Evolutionary conservation across 2,888 invertebrate genomes (phyloP).

Genomic region (Aromia moschata): DNA sequence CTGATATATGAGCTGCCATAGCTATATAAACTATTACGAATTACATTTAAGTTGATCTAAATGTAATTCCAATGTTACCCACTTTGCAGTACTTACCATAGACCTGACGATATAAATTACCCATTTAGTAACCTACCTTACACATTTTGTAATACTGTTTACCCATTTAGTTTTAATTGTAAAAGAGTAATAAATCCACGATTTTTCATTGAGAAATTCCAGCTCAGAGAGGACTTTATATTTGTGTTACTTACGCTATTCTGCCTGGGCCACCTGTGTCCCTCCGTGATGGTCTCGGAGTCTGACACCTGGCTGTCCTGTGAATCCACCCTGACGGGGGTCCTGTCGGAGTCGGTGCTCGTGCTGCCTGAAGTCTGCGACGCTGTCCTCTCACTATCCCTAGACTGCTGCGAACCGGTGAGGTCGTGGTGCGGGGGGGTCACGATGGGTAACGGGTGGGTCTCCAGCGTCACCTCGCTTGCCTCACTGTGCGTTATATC

Average conservation of each 20-base stretch:
- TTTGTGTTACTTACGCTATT: slow-evolving; percentile 82
- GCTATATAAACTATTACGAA: no score
- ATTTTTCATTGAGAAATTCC: no score
- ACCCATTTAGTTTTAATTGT: no score
- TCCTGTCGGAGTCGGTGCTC: slow-evolving; percentile 85
- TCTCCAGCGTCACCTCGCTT: slow-evolving; percentile 67
- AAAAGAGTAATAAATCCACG: no score
- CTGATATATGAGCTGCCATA: no score
- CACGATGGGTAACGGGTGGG: slow-evolving; percentile 58
- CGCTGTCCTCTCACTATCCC: slow-evolving; percentile 76
- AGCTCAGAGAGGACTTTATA: no score
- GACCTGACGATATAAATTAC: no score
- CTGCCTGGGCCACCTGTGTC: slow-evolving; percentile 78
- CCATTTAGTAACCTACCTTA: no score
- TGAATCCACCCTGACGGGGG: slow-evolving; percentile 82
- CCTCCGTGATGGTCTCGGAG: slow-evolving; percentile 66
- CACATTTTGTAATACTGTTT: no score
- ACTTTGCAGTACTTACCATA: no score
- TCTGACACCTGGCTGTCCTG: slow-evolving; percentile 82
- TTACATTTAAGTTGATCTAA: no score
- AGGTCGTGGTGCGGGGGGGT: slow-evolving; percentile 40
- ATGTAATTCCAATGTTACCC: no score
- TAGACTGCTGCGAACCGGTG: slow-evolving; percentile 66
- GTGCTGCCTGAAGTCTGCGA: slow-evolving; percentile 73
- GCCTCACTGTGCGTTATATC: slow-evolving; percentile 60